These are phyloP conservation scores for Nautilus pompilius DNA, from an alignment of 1,140 invertebrate species.

Conservation along the genomic window DNA sequence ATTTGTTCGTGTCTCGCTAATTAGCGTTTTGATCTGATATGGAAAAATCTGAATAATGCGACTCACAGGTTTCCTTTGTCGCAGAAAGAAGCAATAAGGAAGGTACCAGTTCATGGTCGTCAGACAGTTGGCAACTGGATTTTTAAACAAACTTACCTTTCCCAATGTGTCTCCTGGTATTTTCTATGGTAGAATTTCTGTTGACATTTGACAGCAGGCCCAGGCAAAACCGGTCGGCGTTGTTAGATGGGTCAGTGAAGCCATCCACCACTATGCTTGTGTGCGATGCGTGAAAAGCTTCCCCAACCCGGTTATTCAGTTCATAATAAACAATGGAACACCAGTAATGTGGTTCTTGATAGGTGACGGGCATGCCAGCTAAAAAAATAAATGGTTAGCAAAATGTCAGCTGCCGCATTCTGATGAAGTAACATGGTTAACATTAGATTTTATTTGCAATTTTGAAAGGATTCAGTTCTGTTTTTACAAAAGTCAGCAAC, in stretches of 20 bases:
- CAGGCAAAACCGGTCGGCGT: slow-evolving; percentile 88
- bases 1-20: no score
- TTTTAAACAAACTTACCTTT: slow-evolving; percentile 77
- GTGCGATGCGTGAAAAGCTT: slow-evolving; percentile 89
- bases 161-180: slow-evolving; percentile 92
- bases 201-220: slow-evolving; percentile 96
- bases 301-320: slow-evolving; percentile 90
- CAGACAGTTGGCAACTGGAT: no score
- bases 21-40: no score
- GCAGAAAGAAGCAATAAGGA: no score
- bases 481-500: no score
- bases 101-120: no score
- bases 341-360: slow-evolving; percentile 90
- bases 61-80: no score
- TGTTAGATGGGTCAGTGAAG: slow-evolving; percentile 89
- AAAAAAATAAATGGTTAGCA: slow-evolving; percentile 12
- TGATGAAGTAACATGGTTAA: no score
- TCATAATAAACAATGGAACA: slow-evolving; percentile 95
- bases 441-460: no score
- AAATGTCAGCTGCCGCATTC: no score
- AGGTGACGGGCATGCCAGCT: slow-evolving; percentile 53
- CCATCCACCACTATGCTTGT: slow-evolving; percentile 92
- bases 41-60: no score
- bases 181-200: slow-evolving; percentile 97
- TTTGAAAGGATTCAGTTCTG: no score